Base-by-base conservation (phyloP, 2,888 invertebrate species). In the Elaeidobius kamerunicus region DNA sequence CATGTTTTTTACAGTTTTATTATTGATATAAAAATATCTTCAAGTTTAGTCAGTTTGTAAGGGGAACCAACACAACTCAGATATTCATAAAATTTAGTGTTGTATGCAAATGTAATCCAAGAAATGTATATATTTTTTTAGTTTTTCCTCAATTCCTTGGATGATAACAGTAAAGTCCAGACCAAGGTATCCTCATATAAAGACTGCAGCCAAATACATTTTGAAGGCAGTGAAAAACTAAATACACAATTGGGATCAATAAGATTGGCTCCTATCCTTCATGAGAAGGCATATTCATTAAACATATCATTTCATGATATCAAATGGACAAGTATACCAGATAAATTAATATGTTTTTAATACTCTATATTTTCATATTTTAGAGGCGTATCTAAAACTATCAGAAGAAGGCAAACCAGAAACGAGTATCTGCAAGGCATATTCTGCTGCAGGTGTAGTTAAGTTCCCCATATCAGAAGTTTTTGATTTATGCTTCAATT, bases 341-440 rank as follows among this genome's bases (percentile, higher is more conserved):
- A 38, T 19, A 19, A 46, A 9, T 19, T 2, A 18, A 36, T 3
- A 15, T 14, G 14, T 45, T 11, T 11, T 38, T 3, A 16, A 14
- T 28, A 34, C 23, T 32, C 4, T 49, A 15, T 40, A 47, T 27
- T 16, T 36, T 46, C 4, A 23, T 9, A 9, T 62, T 59, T 16
- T 40, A 63, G 63, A 50, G 27, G 58, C 60, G 6, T 51, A 52
- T 44, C 20, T 62, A 19, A 61, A 55, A 52, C 36, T 63, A 6
- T 58, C 58, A 1, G 55, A 58, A 39, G 52, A 59, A 35, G 38
- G 54, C 20, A 40, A 55, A 18, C 38, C 35, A 14, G 50, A 57
- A 19, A 45, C 38, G 1, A 53, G 45, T 14, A 19, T 53, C 23
- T 63, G 63, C 40, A 60, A 61, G 44, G 43, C 49, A 36, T 61